These are phyloP conservation scores for Tipula confusa DNA, from an alignment of 2,888 invertebrate species.

Conservation along the genomic window DNA sequence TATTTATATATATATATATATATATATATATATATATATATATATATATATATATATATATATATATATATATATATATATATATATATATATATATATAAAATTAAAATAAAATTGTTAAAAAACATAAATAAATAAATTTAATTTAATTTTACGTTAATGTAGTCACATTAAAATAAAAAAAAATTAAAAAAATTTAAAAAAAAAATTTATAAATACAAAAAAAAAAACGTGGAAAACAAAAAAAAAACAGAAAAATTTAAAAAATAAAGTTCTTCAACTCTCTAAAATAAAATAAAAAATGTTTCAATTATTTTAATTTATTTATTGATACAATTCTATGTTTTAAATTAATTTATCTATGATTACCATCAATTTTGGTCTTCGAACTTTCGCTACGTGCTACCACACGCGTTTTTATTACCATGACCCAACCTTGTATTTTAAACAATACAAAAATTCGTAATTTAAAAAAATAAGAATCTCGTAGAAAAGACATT, in stretches of 20 bases:
- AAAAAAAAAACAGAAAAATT: background rate
- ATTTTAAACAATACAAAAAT: background rate
- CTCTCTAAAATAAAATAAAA: slow-evolving; percentile 15
- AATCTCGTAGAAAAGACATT: background rate
- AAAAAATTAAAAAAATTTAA: background rate
- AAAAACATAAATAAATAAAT: background rate
- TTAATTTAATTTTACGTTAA: background rate
- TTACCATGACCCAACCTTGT: background rate
- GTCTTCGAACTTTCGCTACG: background rate
- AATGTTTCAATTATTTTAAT: slow-evolving; percentile 14
- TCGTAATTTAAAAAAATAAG: background rate
- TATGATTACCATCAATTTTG: too few relatives aligned
- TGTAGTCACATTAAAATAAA: background rate
- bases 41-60: background rate
- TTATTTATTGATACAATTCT: background rate
- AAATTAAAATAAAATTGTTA: background rate
- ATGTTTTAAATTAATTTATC: background rate
- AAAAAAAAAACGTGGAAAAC: background rate
- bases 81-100: background rate
- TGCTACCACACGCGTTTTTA: background rate
- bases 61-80: background rate
- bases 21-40: background rate
- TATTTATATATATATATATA: background rate
- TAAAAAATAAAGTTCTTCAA: background rate
- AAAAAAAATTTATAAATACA: slow-evolving; percentile 25